Base-by-base conservation (phyloP, 2,113 vertebrate genomes). In the Caranx melampygus region DNA sequence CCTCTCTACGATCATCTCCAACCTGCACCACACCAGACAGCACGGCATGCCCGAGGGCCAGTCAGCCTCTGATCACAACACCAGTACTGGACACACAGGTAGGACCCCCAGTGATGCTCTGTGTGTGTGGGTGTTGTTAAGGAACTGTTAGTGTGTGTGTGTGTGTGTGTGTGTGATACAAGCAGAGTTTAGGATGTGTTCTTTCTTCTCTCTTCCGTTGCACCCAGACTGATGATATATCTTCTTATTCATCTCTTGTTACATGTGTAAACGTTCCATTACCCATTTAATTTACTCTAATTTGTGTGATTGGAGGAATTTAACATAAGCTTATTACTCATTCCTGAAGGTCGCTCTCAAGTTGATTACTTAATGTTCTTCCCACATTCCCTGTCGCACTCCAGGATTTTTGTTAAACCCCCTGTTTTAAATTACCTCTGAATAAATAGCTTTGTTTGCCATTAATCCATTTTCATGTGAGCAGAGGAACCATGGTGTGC, bases 1-100 rank as follows among this genome's bases (percentile, higher is more conserved):
- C 91, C 96, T 99, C n/a, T 96, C 97, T 83, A 95, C 95, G 87
- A 97, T 99, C 95, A 96, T 99, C 94, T 97, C 97, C 94, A 98
- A 93, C 85, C 94, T 99, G 87, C 97, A 97, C 82, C 96, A 96
- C 92, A 97, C 95, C 89, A 95, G 96, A 87, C 97, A 97, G 89
- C 97, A 97, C 95, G 96, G 96, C 82, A 97, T 98, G 97, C 97
- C 98, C 33, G 98, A 99, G 93, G 95, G 91, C 89, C 97, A 96
- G 93, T 95, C 95, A 90, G 95, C 94, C 88, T 96, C 96, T 26
- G 96, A 98, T 78, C 95, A 96, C 95, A 95, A 94, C 93, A 86
- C 95, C 44, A 95, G 94, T 91, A 93, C 97, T 49, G 94, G 95
- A 92, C 95, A 96, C 63, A 87, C 97, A 96, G 98, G 98, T 99